These are phyloP conservation scores for Muscidifurax raptorellus DNA, from an alignment of 1,140 invertebrate genomes.

Conservation along the genomic window DNA sequence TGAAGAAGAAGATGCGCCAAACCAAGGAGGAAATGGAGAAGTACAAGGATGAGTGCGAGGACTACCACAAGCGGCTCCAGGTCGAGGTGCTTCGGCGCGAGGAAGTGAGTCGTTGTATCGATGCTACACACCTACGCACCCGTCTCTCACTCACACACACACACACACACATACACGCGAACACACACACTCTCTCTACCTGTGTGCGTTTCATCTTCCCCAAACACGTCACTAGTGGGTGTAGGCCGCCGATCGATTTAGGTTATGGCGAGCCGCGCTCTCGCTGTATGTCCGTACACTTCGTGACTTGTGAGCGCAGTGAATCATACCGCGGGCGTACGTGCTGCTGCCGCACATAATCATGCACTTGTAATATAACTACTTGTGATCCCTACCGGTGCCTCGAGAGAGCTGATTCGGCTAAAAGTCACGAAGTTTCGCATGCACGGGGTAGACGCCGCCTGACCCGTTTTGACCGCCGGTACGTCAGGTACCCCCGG, in stretches of 20 bases:
- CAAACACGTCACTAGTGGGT: not conserved
- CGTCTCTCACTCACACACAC: conserved; percentile 3
- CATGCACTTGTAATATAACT: too few relatives aligned
- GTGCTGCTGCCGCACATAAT: too few relatives aligned
- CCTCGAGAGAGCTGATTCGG: not conserved
- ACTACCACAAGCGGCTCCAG: conserved; percentile 92
- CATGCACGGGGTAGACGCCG: not conserved
- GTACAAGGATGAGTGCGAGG: conserved; percentile 96
- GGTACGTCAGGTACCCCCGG: not conserved
- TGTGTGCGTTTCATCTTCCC: conserved; percentile 11
- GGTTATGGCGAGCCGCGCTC: not conserved
- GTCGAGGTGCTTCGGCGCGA: conserved; percentile 93
- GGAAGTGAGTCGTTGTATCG: conserved; percentile 87
- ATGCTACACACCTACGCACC: not conserved
- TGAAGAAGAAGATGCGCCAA: conserved; percentile 99
- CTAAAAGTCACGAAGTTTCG: too few relatives aligned
- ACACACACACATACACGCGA: too few relatives aligned
- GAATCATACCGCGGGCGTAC: not conserved
- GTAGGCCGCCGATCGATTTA: not conserved
- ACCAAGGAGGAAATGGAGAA: conserved; percentile 98
- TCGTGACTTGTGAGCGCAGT: not conserved
- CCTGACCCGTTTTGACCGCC: not conserved
- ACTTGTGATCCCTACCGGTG: too few relatives aligned
- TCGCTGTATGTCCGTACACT: not conserved
- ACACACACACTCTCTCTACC: conserved; percentile 34